These are phyloP conservation scores for Hyla sarda DNA, from an alignment of 2,113 vertebrate species.

Conservation along the genomic window DNA sequence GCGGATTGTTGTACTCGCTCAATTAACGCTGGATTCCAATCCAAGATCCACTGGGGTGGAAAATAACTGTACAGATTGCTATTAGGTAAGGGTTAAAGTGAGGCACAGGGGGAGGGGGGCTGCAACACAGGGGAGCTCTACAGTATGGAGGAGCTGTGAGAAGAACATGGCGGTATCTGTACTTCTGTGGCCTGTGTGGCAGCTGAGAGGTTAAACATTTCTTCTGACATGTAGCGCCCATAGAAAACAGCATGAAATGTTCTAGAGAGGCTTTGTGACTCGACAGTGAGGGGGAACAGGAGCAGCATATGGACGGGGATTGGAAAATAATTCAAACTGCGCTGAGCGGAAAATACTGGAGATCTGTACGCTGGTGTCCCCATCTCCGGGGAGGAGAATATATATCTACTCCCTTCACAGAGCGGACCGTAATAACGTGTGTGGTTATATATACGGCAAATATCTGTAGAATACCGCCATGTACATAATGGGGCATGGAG, in stretches of 20 bases:
- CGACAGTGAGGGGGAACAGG: constrained; percentile 24
- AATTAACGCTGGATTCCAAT: constrained; percentile 44
- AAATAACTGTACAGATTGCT: constrained; percentile 38
- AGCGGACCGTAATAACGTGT: background rate
- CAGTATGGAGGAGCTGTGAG: background rate
- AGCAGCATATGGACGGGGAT: constrained; percentile 40
- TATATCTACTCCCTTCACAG: background rate
- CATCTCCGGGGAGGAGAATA: constrained; percentile 8
- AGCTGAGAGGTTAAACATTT: constrained; percentile 28
- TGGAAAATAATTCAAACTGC: constrained; percentile 30
- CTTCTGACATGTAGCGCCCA: background rate
- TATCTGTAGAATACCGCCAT: background rate
- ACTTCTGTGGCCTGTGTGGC: background rate
- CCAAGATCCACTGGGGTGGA: constrained; percentile 34
- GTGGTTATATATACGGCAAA: background rate
- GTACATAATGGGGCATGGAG: background rate
- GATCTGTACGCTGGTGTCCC: constrained; percentile 8
- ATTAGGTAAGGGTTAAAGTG: constrained; percentile 37
- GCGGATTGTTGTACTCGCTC: constrained; percentile 36
- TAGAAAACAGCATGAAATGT: constrained; percentile 31
- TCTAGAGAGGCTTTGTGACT: constrained; percentile 31
- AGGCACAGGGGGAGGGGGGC: background rate
- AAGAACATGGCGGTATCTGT: background rate
- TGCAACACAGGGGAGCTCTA: background rate
- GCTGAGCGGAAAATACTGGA: constrained; percentile 18